phyloP scores from a whole-genome alignment of 2,888 invertebrate genomes.

The Copidosoma aretas region DNA sequence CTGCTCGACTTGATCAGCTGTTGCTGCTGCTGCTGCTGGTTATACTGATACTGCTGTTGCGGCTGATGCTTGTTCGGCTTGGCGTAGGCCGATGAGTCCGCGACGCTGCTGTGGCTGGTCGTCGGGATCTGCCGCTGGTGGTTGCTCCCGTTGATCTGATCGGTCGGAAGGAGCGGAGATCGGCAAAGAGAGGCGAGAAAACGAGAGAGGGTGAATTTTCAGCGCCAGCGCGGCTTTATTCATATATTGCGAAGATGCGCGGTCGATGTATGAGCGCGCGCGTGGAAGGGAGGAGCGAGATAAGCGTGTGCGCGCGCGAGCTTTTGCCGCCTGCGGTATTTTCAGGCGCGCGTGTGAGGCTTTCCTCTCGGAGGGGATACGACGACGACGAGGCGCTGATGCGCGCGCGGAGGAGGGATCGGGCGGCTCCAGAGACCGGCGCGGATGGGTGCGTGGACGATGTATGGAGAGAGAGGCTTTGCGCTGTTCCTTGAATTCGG shows the following conservation, averaged over 20 bases:
- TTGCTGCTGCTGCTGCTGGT: no score
- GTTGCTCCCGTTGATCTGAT: conserved; percentile 69
- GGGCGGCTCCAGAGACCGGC: not conserved
- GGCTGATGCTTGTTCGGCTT: conserved; percentile 69
- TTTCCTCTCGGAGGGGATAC: not conserved
- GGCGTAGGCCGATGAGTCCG: conserved; percentile 64
- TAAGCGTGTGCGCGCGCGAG: no score
- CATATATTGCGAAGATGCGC: no score
- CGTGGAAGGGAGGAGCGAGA: conserved; percentile 39
- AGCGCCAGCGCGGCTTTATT: not conserved
- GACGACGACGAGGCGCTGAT: not conserved
- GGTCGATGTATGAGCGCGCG: not conserved
- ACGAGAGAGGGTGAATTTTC: no score
- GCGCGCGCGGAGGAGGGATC: not conserved
- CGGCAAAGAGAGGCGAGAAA: not conserved
- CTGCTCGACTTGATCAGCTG: conserved; percentile 14
- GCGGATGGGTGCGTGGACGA: no score
- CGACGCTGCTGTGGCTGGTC: conserved; percentile 48
- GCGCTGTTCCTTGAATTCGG: no score
- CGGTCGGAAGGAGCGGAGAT: conserved; percentile 29
- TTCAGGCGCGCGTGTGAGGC: conserved; percentile 21
- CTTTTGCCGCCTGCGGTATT: conserved; percentile 40
- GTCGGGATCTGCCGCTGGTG: conserved; percentile 67
- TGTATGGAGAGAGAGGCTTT: no score
- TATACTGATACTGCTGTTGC: conserved; percentile 58